Conservation (phyloP, 2,113 vertebrate species). For the Actenoides hombroni region DNA sequence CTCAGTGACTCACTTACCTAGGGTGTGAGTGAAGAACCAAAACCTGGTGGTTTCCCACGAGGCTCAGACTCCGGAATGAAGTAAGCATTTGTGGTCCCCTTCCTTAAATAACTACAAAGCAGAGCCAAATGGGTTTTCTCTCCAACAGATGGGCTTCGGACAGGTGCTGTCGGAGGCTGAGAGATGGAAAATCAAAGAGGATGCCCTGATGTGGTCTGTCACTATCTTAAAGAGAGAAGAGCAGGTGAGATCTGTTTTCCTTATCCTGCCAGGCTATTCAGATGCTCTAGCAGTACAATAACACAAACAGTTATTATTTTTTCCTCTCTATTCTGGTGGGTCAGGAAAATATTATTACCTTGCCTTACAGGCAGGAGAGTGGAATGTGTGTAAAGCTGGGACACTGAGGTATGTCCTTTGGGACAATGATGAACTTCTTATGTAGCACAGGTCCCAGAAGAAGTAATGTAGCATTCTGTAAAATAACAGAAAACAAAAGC, state of each 20-base stretch:
- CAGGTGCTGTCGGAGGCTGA: constrained; percentile 1
- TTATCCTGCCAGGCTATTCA: not conserved
- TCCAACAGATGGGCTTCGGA: constrained; percentile 15
- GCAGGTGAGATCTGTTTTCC: not conserved
- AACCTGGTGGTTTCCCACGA: not conserved
- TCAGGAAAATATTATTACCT: not conserved
- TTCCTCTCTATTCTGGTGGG: not conserved
- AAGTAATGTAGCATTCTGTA: constrained; percentile 5
- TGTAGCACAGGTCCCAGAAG: not conserved
- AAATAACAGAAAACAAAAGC: constrained; percentile 48
- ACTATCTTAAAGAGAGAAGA: not conserved
- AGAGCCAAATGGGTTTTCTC: constrained; percentile 1
- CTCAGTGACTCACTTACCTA: not conserved
- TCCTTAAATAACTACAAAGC: not conserved
- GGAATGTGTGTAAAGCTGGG: not conserved
- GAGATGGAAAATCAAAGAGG: not conserved
- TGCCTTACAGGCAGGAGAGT: not conserved
- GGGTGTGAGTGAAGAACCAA: not conserved
- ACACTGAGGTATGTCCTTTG: not conserved
- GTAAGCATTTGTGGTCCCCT: not conserved
- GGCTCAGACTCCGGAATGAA: not conserved
- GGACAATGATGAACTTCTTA: not conserved
- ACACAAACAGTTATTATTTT: not conserved
- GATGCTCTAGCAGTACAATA: not conserved
- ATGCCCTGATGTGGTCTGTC: not conserved